A percentile compares a stretch with the other conserved stretches of the same genome.
These are phyloP conservation scores for Sesia bembeciformis DNA, from an alignment of 2,888 invertebrate genomes.

Conservation along the genomic window DNA sequence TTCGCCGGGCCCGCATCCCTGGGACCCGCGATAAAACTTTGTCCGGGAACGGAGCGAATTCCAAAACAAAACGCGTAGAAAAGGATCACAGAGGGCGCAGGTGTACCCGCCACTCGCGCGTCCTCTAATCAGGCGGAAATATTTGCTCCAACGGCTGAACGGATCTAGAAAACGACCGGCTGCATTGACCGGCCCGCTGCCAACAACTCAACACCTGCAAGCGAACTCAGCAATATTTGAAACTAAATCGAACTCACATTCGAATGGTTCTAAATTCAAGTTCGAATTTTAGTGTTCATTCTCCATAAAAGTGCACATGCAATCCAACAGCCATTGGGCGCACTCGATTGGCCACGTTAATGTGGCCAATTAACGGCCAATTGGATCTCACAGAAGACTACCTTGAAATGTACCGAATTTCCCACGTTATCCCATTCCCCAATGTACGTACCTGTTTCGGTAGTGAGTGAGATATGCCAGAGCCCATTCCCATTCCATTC, in stretches of 20 bases:
- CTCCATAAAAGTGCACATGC: too few species aligned
- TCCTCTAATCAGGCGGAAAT: slow-evolving; percentile 69
- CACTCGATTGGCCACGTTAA: too few species aligned
- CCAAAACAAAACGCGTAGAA: slow-evolving; percentile 57
- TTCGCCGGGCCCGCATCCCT: slow-evolving; percentile 40
- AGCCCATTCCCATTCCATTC: too few species aligned
- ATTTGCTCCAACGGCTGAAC: slow-evolving; percentile 43
- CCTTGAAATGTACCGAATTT: too few species aligned
- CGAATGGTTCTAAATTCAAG: slow-evolving; percentile 36
- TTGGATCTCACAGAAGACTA: too few species aligned
- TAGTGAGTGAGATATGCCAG: too few species aligned
- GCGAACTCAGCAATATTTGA: slow-evolving; percentile 8
- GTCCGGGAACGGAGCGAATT: slow-evolving; percentile 38
- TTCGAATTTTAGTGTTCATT: slow-evolving; percentile 18
- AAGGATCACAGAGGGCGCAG: slow-evolving; percentile 53
- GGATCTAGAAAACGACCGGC: background rate
- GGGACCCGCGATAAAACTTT: slow-evolving; percentile 54
- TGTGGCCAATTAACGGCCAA: too few species aligned
- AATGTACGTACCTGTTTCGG: too few species aligned
- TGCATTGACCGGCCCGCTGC: background rate
- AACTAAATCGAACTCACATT: slow-evolving; percentile 42
- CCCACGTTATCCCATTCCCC: too few species aligned
- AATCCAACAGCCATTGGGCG: too few species aligned
- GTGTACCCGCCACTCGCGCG: slow-evolving; percentile 51
- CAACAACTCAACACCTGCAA: slow-evolving; percentile 2